A percentile compares a stretch with the other conserved stretches of the same genome.
Conservation (phyloP, 2,888 invertebrate species). For the Drosophila monieri region DNA sequence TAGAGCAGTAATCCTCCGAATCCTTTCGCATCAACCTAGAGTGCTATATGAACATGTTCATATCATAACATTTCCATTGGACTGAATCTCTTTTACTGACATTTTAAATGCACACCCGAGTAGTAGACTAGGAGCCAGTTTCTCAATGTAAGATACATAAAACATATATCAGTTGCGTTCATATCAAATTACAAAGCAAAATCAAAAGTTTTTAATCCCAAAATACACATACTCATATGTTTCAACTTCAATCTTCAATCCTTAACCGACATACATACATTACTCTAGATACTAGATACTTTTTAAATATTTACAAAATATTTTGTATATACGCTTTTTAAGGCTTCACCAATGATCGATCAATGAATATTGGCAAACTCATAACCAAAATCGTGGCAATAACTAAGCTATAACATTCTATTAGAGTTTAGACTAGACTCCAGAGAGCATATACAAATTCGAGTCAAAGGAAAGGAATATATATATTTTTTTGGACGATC, state of each 20-base stretch:
- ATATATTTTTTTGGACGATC: slow-evolving; percentile 69
- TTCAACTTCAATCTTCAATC: slow-evolving; percentile 22
- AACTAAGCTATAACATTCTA: slow-evolving; percentile 70
- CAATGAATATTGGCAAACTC: slow-evolving; percentile 44
- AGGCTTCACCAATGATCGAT: slow-evolving; percentile 65
- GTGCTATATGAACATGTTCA: slow-evolving; percentile 54
- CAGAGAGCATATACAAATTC: slow-evolving; percentile 44
- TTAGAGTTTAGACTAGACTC: slow-evolving; percentile 63
- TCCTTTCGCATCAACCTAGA: slow-evolving; percentile 22
- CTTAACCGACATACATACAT: slow-evolving; percentile 9
- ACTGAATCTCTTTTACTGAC: slow-evolving; percentile 69
- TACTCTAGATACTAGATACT: slow-evolving; percentile 68
- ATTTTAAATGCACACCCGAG: slow-evolving; percentile 64
- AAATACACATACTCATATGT: slow-evolving; percentile 40
- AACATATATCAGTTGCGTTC: slow-evolving; percentile 67
- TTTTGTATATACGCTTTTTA: slow-evolving; percentile 79
- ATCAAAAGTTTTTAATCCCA: slow-evolving; percentile 48
- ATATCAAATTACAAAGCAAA: slow-evolving; percentile 59
- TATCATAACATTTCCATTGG: slow-evolving; percentile 70
- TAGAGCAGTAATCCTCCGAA: slow-evolving; percentile 11
- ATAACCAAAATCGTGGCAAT: slow-evolving; percentile 68
- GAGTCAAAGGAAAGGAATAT: slow-evolving; percentile 33
- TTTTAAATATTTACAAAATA: slow-evolving; percentile 78
- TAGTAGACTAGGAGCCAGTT: slow-evolving; percentile 52
- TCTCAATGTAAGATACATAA: slow-evolving; percentile 40